These are phyloP conservation scores for Pithys albifrons DNA, from an alignment of 2,113 vertebrate species.

Conservation along the genomic window DNA sequence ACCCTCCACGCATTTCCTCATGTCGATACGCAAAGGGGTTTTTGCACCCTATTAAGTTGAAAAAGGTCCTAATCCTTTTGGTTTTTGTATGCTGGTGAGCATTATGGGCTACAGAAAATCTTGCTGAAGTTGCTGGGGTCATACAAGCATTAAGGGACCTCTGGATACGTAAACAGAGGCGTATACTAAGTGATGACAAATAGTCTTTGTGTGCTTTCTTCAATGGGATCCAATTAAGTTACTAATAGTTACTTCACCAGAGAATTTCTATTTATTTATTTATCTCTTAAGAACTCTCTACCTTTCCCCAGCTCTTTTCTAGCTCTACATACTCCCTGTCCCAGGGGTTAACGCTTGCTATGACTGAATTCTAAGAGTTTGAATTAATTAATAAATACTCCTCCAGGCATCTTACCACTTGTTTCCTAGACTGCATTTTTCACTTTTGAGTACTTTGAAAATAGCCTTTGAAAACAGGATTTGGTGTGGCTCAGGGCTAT, in stretches of 20 bases:
- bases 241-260: neutral
- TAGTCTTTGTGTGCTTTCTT: neutral
- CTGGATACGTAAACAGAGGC: neutral
- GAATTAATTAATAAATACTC: neutral
- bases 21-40: neutral
- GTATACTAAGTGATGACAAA: neutral
- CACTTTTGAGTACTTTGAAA: neutral
- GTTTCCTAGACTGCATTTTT: neutral
- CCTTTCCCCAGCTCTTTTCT: neutral
- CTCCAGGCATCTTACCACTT: neutral
- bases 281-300: neutral
- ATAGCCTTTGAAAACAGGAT: neutral
- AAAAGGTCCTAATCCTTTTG: neutral
- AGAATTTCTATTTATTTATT: neutral
- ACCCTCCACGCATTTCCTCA: neutral
- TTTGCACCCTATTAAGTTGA: neutral
- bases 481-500: accelerated
- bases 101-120: neutral
- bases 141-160: neutral
- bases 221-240: neutral
- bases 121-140: neutral
- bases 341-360: neutral
- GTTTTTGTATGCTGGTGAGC: neutral
- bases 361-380: neutral
- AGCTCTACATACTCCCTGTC: neutral